These are phyloP conservation scores for Orcinus orca DNA, from an alignment of 2,113 vertebrate genomes.

Conservation along the genomic window DNA sequence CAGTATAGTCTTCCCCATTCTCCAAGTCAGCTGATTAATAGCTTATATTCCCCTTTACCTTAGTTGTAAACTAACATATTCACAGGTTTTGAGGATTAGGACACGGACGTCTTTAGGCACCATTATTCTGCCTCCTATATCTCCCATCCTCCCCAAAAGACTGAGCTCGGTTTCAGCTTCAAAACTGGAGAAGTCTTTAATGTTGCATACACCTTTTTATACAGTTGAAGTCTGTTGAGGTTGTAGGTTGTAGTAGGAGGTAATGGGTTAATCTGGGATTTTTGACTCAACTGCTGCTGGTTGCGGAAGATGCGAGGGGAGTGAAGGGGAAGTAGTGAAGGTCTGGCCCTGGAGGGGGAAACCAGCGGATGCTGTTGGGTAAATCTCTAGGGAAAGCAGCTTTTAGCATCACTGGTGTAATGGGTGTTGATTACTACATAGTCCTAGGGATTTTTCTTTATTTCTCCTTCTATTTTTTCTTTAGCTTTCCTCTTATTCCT, in stretches of 20 bases:
- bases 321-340: background rate
- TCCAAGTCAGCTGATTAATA: background rate
- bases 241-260: background rate
- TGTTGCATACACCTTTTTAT: background rate
- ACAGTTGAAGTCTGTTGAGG: background rate
- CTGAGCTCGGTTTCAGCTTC: background rate
- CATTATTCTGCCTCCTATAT: background rate
- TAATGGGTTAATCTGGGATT: background rate
- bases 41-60: background rate
- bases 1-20: background rate
- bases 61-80: background rate
- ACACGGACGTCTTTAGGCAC: background rate
- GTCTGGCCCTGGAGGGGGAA: background rate
- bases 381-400: background rate
- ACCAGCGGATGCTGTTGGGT: background rate
- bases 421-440: background rate
- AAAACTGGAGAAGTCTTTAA: background rate
- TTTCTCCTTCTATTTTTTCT: background rate
- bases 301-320: background rate
- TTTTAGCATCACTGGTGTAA: background rate
- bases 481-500: background rate
- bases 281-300: background rate
- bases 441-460: background rate
- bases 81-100: background rate
- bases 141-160: background rate